These are phyloP conservation scores for Cryptocephalus moraei DNA, from an alignment of 2,888 invertebrate species.

Conservation along the genomic window DNA sequence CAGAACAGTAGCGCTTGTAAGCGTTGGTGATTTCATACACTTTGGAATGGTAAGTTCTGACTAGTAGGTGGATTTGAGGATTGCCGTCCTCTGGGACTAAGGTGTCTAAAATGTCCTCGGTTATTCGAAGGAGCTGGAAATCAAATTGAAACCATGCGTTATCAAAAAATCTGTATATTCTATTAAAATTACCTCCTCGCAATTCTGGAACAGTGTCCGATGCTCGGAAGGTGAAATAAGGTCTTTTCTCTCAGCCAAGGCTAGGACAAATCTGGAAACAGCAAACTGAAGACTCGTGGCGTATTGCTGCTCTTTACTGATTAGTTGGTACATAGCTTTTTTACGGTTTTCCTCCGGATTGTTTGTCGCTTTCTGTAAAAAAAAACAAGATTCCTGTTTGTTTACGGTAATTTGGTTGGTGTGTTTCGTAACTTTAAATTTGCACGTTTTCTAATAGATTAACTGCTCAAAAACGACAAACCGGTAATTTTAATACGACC, in stretches of 20 bases:
- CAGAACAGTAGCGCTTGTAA: slow-evolving; percentile 74
- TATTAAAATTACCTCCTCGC: slow-evolving; percentile 54
- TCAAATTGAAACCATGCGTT: neutral
- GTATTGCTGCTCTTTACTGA: slow-evolving; percentile 70
- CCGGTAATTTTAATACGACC: too few relatives aligned
- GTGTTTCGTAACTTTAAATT: too few relatives aligned
- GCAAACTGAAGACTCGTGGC: slow-evolving; percentile 70
- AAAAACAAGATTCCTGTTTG: neutral
- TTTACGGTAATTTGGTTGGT: too few relatives aligned
- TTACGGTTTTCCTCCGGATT: slow-evolving; percentile 52
- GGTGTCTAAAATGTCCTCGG: slow-evolving; percentile 72
- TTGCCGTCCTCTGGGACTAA: slow-evolving; percentile 66
- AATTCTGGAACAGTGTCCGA: slow-evolving; percentile 72
- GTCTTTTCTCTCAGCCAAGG: slow-evolving; percentile 64
- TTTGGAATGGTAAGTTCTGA: slow-evolving; percentile 63
- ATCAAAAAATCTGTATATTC: neutral
- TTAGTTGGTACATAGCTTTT: slow-evolving; percentile 63
- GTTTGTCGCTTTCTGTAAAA: slow-evolving; percentile 29
- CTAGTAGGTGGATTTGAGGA: slow-evolving; percentile 54
- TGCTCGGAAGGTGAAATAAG: slow-evolving; percentile 68
- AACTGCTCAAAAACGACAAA: too few relatives aligned
- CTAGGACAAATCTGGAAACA: slow-evolving; percentile 65
- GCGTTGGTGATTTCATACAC: slow-evolving; percentile 63
- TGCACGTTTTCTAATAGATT: too few relatives aligned
- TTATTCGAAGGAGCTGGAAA: slow-evolving; percentile 54